Percentiles rank a stretch among this genome's conserved stretches.
These are phyloP conservation scores for Corbicula japonica DNA, from an alignment of 2,888 invertebrate genomes.

Conservation along the genomic window DNA sequence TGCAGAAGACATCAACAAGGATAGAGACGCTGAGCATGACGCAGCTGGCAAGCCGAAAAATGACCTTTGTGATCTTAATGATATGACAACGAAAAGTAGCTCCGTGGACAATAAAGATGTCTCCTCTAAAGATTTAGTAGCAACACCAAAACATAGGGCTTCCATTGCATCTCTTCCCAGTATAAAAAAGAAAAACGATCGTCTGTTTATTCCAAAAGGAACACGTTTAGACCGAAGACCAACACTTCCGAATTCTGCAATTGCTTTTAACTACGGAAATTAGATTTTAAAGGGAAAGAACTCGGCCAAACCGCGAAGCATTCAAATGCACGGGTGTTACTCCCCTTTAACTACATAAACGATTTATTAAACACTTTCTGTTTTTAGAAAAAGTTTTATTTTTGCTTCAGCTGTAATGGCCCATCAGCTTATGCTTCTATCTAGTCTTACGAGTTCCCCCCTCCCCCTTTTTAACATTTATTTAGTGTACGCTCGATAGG, in stretches of 20 bases:
- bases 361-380: no score
- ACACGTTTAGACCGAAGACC: slow-evolving; percentile 39
- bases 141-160: slow-evolving; percentile 25
- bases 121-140: not conserved
- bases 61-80: not conserved
- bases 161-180: slow-evolving; percentile 39
- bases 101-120: not conserved
- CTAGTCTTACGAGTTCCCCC: no score
- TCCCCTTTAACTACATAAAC: no score
- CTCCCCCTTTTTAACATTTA: no score
- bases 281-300: slow-evolving; percentile 8
- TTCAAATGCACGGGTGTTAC: not conserved
- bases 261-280: slow-evolving; percentile 49
- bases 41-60: not conserved
- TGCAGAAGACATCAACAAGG: not conserved
- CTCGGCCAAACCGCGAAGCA: not conserved
- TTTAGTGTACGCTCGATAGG: no score
- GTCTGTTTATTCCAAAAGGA: slow-evolving; percentile 9
- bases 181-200: no score
- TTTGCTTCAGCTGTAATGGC: no score
- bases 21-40: slow-evolving; percentile 8
- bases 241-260: slow-evolving; percentile 37
- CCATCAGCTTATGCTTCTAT: no score
- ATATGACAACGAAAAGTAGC: not conserved
- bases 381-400: no score